Evolutionary conservation across 2,888 invertebrate genomes (phyloP).

Genomic region (Apamea anceps): DNA sequence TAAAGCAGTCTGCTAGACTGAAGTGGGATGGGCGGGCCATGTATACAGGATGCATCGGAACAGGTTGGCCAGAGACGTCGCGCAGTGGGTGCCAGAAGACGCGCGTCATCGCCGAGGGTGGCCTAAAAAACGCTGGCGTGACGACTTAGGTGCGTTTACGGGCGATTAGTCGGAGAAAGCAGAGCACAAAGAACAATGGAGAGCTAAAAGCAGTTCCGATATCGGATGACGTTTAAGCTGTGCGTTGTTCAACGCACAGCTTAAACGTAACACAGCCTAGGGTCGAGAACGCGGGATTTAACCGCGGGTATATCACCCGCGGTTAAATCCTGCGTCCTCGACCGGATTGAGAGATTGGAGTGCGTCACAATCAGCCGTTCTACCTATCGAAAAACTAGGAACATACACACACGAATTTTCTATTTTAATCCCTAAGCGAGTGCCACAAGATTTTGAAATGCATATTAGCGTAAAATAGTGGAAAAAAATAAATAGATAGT

Average conservation of each 20-base stretch:
- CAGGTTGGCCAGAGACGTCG: too few species aligned
- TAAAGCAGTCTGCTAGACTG: neutral
- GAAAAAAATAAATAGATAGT: too few species aligned
- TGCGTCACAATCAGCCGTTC: neutral
- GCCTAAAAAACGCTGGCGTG: neutral
- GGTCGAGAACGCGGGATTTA: too few species aligned
- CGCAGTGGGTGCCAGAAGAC: neutral
- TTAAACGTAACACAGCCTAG: neutral
- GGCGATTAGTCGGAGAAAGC: neutral
- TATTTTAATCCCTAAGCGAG: neutral
- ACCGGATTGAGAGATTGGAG: too few species aligned
- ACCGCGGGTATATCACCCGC: too few species aligned
- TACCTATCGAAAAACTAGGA: neutral
- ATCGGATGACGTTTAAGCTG: neutral
- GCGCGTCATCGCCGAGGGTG: neutral
- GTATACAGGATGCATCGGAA: neutral
- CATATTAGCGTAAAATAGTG: neutral
- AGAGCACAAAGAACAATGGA: too few species aligned
- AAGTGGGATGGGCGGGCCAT: neutral
- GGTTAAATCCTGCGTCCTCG: neutral
- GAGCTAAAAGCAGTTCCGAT: neutral
- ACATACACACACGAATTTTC: neutral
- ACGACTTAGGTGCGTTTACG: neutral
- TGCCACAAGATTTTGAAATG: neutral
- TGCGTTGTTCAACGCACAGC: neutral